Evolutionary conservation across 2,113 vertebrate genomes (phyloP).

Genomic region (Excalfactoria chinensis): DNA sequence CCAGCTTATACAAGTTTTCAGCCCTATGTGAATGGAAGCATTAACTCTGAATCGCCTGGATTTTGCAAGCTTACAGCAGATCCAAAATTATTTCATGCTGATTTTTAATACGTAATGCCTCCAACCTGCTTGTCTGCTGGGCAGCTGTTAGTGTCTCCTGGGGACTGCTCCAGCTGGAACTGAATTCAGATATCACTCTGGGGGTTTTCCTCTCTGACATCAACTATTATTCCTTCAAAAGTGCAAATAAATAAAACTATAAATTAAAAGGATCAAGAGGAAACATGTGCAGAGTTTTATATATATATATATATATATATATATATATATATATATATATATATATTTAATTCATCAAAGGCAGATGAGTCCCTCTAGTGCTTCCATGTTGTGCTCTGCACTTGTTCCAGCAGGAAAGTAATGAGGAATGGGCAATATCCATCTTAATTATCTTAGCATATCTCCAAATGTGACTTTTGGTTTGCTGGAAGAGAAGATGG

Average conservation of each 20-base stretch:
- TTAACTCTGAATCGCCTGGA: neutral
- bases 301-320: too few relatives aligned
- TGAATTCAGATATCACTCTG: slow-evolving; percentile 13
- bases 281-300: neutral
- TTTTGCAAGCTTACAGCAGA: slow-evolving; percentile 1
- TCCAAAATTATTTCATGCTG: slow-evolving; percentile 13
- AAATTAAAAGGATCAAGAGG: slow-evolving; percentile 3
- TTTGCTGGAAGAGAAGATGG: neutral
- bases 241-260: slow-evolving; percentile 27
- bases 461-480: neutral
- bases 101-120: slow-evolving; percentile 15
- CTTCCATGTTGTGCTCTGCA: slow-evolving; percentile 9
- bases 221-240: slow-evolving; percentile 2
- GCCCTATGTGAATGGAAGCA: neutral
- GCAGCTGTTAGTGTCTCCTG: neutral
- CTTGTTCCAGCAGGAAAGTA: neutral
- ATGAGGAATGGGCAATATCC: neutral
- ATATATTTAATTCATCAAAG: slow-evolving; percentile 51
- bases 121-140: neutral
- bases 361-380: slow-evolving; percentile 26
- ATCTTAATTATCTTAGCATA: neutral
- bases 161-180: neutral
- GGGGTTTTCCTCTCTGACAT: neutral
- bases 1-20: neutral
- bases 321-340: too few relatives aligned